These are phyloP conservation scores for Acarapis woodi DNA, from an alignment of 1,140 invertebrate genomes.

Conservation along the genomic window DNA sequence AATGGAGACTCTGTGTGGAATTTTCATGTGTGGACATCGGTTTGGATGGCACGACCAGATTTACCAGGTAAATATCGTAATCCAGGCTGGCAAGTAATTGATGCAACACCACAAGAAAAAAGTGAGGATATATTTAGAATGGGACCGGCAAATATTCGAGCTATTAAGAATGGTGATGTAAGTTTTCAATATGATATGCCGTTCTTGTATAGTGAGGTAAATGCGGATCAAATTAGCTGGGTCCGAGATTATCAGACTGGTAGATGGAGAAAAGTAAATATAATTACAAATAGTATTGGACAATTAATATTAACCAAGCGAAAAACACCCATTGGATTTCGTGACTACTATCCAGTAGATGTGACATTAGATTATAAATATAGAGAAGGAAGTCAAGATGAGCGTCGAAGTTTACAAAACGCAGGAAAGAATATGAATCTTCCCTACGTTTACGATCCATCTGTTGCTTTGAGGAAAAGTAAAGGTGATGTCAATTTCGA, in stretches of 20 bases:
- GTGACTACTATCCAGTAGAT: slow-evolving; percentile 32
- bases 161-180: slow-evolving; percentile 51
- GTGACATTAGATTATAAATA: slow-evolving; percentile 59
- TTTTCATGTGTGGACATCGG: slow-evolving; percentile 85
- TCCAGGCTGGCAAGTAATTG: slow-evolving; percentile 79
- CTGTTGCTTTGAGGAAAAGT: too few relatives aligned
- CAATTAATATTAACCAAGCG: too few relatives aligned
- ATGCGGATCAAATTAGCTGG: slow-evolving; percentile 35
- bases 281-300: too few relatives aligned
- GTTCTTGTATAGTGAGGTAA: slow-evolving; percentile 54
- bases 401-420: slow-evolving; percentile 45
- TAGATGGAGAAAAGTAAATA: neutral
- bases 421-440: too few relatives aligned
- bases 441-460: too few relatives aligned
- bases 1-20: slow-evolving; percentile 23
- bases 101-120: slow-evolving; percentile 64
- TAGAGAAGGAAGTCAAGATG: slow-evolving; percentile 35
- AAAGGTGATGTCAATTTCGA: too few relatives aligned
- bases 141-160: slow-evolving; percentile 38
- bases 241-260: slow-evolving; percentile 4
- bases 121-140: slow-evolving; percentile 37
- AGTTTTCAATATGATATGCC: slow-evolving; percentile 40
- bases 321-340: too few relatives aligned
- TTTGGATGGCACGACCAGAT: slow-evolving; percentile 66
- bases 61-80: slow-evolving; percentile 26